A percentile compares a stretch with the other conserved stretches of the same genome.
Evolutionary conservation across 2,797 vertebrate species (phyloP).

Genomic region (Spheniscus humboldti): DNA sequence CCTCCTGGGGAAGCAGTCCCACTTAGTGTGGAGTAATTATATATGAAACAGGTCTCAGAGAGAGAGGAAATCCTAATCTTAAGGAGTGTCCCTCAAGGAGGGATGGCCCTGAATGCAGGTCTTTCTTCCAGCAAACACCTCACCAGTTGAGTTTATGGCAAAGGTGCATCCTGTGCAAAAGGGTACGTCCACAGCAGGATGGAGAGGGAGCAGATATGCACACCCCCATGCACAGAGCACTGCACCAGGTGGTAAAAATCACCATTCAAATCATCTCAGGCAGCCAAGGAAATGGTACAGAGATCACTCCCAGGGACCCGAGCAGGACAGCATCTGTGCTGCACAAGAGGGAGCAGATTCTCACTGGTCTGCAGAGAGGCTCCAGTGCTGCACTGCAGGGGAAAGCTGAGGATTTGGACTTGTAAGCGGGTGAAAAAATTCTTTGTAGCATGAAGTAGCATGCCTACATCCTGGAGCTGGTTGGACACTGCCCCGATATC

Average conservation of each 20-base stretch:
- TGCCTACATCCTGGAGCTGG: background rate
- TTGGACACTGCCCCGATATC: background rate
- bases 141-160: background rate
- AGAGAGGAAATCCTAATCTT: background rate
- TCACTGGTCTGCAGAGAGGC: background rate
- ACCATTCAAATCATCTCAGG: background rate
- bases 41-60: background rate
- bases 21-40: background rate
- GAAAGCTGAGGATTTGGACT: background rate
- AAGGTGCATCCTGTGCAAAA: background rate
- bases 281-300: background rate
- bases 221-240: background rate
- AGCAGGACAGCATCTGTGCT: background rate
- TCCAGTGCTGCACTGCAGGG: background rate
- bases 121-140: background rate
- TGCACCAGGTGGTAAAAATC: background rate
- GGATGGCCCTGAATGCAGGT: accelerated
- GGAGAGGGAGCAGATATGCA: background rate
- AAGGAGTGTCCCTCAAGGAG: background rate
- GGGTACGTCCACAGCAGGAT: background rate
- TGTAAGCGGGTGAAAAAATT: background rate
- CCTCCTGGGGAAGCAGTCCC: background rate
- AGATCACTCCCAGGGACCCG: accelerated
- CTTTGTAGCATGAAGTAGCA: background rate
- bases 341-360: background rate